Conservation (phyloP, 2,797 vertebrate genomes). For the Gorsachius magnificus region DNA sequence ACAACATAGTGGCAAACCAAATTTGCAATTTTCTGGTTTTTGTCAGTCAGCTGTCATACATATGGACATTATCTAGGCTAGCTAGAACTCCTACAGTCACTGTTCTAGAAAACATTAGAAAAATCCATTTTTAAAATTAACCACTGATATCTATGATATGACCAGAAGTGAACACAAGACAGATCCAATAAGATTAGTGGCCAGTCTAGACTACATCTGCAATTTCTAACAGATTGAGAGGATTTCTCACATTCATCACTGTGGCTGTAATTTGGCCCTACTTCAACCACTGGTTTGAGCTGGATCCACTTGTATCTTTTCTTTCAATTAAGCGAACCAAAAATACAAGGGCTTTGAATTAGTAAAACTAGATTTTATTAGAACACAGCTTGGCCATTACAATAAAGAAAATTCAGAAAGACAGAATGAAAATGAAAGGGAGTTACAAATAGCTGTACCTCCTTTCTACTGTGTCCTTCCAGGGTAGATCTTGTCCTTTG, state of each 20-base stretch:
- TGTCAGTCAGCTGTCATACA: background rate
- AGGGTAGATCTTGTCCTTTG: background rate
- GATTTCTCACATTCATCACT: background rate
- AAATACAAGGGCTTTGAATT: background rate
- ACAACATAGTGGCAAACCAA: background rate
- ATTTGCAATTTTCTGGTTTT: background rate
- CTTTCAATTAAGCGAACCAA: background rate
- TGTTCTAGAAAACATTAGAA: background rate
- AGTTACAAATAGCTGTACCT: background rate
- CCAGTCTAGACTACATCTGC: background rate
- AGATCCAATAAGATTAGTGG: background rate
- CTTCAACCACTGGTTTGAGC: background rate
- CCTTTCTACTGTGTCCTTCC: background rate
- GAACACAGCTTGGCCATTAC: background rate
- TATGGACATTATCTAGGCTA: fast-evolving
- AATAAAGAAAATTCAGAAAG: background rate
- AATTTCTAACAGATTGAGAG: background rate
- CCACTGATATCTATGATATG: background rate
- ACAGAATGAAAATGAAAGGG: background rate
- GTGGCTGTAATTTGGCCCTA: background rate
- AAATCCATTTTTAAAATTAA: background rate
- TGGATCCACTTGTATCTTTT: background rate
- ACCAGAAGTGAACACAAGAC: background rate
- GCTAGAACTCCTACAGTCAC: background rate
- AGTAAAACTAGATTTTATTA: background rate